Percentiles rank a stretch among this genome's conserved stretches.
Evolutionary conservation across 2,113 vertebrate species (phyloP).

Genomic region (Cnemophilus loriae): DNA sequence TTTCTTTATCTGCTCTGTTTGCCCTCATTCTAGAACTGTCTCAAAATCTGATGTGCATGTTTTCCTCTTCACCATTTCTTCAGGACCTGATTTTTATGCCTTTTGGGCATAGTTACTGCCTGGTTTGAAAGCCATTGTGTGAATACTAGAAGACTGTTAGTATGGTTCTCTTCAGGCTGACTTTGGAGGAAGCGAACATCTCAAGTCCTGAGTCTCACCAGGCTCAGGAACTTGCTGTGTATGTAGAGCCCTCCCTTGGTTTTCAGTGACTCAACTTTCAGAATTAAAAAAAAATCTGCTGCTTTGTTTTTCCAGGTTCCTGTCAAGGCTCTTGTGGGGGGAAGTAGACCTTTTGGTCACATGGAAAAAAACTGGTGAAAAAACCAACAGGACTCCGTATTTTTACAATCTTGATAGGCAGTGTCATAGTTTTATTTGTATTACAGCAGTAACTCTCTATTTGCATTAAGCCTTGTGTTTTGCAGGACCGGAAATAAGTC

Average conservation of each 20-base stretch:
- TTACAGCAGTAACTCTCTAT: background rate
- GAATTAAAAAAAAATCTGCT: background rate
- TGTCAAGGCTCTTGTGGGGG: background rate
- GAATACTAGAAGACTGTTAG: background rate
- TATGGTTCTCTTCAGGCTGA: background rate
- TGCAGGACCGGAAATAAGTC: background rate
- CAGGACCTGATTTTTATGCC: background rate
- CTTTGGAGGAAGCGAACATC: background rate
- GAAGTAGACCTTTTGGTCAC: background rate
- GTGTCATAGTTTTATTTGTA: background rate
- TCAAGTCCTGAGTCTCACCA: background rate
- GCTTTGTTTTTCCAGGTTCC: background rate
- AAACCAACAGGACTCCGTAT: background rate
- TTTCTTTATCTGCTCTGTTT: background rate
- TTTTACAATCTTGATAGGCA: background rate
- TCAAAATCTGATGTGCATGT: background rate
- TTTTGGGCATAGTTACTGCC: background rate
- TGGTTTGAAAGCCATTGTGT: background rate
- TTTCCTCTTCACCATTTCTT: background rate
- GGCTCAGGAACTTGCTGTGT: background rate
- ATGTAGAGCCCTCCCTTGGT: background rate
- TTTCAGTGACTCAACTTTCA: background rate
- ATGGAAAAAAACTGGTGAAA: background rate
- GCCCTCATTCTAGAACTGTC: fast-evolving
- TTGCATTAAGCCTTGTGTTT: background rate